These are phyloP conservation scores for Egretta garzetta DNA, from an alignment of 2,113 vertebrate genomes.

Conservation along the genomic window DNA sequence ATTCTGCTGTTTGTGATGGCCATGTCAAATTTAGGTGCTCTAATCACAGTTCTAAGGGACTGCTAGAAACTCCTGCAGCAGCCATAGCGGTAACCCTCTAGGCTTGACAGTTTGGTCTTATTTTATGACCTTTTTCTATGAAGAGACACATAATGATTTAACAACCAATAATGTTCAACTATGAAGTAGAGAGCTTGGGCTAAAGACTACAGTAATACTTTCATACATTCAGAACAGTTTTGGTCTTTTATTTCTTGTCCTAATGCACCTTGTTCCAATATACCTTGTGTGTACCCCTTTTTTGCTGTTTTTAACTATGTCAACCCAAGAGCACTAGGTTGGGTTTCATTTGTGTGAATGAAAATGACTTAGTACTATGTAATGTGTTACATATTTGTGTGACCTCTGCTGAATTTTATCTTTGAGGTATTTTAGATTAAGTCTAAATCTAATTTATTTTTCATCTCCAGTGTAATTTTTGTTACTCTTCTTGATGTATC, in stretches of 20 bases:
- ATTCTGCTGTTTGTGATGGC: neutral
- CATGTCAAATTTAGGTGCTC: neutral
- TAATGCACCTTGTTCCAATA: neutral
- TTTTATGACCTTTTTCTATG: neutral
- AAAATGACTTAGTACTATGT: neutral
- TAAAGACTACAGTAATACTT: neutral
- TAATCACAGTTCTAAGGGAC: neutral
- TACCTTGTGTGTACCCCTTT: neutral
- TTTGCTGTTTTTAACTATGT: neutral
- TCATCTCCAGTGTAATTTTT: neutral
- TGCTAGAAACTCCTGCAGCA: neutral
- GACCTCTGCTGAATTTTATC: neutral
- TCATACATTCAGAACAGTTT: neutral
- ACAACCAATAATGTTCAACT: neutral
- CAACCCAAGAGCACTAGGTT: neutral
- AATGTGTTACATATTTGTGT: neutral
- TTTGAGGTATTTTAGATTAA: neutral
- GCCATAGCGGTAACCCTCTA: neutral
- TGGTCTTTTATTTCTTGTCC: neutral
- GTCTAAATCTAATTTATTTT: neutral
- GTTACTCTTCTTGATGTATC: neutral
- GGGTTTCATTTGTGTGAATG: neutral
- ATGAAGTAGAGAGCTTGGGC: neutral
- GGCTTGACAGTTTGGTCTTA: neutral
- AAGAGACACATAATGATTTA: neutral